phyloP scores from a whole-genome alignment of 2,888 invertebrate genomes.

The Crossocerus cetratus region DNA sequence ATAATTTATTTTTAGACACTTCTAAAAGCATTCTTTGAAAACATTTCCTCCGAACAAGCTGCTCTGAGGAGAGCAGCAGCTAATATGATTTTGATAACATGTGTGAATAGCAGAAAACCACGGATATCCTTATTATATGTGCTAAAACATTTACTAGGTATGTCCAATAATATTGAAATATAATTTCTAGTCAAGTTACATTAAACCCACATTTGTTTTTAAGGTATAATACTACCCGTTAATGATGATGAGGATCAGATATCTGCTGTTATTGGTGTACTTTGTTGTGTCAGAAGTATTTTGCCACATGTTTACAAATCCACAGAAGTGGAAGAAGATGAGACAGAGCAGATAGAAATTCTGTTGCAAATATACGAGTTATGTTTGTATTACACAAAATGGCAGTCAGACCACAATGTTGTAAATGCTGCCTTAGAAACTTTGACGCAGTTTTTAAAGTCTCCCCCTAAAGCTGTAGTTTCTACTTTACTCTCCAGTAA shows the following conservation, averaged over 20 bases:
- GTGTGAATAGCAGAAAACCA: constrained; percentile 86
- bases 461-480: constrained; percentile 77
- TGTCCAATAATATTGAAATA: constrained; percentile 9
- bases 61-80: constrained; percentile 90
- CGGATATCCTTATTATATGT: constrained; percentile 83
- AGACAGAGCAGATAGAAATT: constrained; percentile 62
- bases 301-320: constrained; percentile 78
- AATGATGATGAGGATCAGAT: constrained; percentile 50
- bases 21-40: constrained; percentile 80
- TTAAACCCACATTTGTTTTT: constrained; percentile 5
- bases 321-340: constrained; percentile 48
- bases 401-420: constrained; percentile 89
- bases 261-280: constrained; percentile 81
- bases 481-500: constrained; percentile 75
- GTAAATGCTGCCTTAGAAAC: constrained; percentile 91
- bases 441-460: constrained; percentile 79
- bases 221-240: constrained; percentile 49
- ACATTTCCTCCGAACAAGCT: constrained; percentile 79
- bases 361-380: constrained; percentile 85
- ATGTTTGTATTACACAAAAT: constrained; percentile 83
- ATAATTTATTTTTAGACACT: constrained; percentile 76
- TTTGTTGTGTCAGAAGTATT: constrained; percentile 82
- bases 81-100: constrained; percentile 87
- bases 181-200: not conserved
- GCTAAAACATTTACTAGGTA: constrained; percentile 82